Base-by-base conservation (phyloP, 1,140 invertebrate genomes). In the Drosophila navojoa region DNA sequence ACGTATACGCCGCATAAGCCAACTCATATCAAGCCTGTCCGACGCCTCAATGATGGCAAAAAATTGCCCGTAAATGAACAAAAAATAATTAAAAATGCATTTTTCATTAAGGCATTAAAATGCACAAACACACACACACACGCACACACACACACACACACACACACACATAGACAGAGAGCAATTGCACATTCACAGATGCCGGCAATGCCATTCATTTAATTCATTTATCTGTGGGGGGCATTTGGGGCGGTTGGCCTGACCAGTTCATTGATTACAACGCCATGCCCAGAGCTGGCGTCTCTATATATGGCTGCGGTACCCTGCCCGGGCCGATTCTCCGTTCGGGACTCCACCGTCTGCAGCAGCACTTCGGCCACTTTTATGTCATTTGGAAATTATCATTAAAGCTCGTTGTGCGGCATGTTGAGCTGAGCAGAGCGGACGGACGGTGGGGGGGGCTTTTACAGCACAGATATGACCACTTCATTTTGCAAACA, bases 11-110 rank as follows among this genome's bases (percentile, higher is more conserved):
- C 79, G 64, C 72, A 79, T 86, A 86, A 79, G 82, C 82, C 82
- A 85, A 63, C 74, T 44, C 66, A 74, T 71, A 66, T 52, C 54
- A 47, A 32, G 16, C 42, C 27, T 5, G 15, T 49, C 35, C 45
- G 27, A 45, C 47, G 25, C 50, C 38, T 63, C 53, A 63, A 72
- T 55, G 62, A 71, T 60, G 71, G 55, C 55, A 9, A 19, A 40
- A 81, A 70, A 74, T 77, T 62, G 68, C 47, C 68, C 64, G 69
- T 82, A 87, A 86, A 82, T 87, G 84, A 79, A 89, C 79, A 86
- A 82, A 86, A 86, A 86, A 86, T 87, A 86, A 86, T 86, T 86
- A 87, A 86, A 87, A 86, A 86, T 86, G 76, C 79, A 89, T 87
- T 86, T 87, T 86, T 86, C 82, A 86, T 86, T 82, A 89, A 82